Evolutionary conservation across 2,113 vertebrate genomes (phyloP).

Genomic region (Rhynchopsitta pachyrhyncha): DNA sequence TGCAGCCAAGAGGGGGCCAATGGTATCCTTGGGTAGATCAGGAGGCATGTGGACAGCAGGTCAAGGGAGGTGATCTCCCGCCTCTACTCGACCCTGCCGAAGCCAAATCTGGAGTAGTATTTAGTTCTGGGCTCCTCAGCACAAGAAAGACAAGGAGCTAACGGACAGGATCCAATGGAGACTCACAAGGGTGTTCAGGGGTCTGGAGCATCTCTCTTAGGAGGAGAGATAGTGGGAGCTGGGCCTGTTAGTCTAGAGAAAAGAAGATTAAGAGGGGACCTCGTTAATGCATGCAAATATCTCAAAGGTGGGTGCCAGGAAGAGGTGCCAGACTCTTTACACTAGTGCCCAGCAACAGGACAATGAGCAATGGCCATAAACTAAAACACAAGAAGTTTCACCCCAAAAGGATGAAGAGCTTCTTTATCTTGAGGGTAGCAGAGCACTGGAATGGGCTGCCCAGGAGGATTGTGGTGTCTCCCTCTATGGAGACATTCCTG

Average conservation of each 20-base stretch:
- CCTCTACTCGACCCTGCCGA: background rate
- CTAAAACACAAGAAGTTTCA: background rate
- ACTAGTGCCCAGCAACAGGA: background rate
- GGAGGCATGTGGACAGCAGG: background rate
- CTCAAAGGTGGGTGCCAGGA: background rate
- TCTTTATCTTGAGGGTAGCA: background rate
- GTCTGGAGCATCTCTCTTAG: background rate
- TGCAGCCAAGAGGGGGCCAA: background rate
- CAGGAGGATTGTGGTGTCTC: background rate
- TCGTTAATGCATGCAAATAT: background rate
- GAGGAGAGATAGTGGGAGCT: background rate
- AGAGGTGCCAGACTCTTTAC: background rate
- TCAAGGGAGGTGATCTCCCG: background rate
- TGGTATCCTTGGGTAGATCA: background rate
- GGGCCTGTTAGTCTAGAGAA: background rate
- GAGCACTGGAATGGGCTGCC: background rate
- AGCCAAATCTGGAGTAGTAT: background rate
- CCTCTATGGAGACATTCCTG: background rate
- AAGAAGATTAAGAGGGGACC: background rate
- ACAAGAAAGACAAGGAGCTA: background rate
- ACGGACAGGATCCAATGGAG: background rate
- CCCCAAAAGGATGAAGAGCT: background rate
- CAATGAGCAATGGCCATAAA: background rate
- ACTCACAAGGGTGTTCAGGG: background rate
- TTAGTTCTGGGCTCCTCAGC: background rate